Percentiles rank a stretch among this genome's conserved stretches.
These are phyloP conservation scores for Thoracochromis brauschi DNA, from an alignment of 2,113 vertebrate species.

Conservation along the genomic window DNA sequence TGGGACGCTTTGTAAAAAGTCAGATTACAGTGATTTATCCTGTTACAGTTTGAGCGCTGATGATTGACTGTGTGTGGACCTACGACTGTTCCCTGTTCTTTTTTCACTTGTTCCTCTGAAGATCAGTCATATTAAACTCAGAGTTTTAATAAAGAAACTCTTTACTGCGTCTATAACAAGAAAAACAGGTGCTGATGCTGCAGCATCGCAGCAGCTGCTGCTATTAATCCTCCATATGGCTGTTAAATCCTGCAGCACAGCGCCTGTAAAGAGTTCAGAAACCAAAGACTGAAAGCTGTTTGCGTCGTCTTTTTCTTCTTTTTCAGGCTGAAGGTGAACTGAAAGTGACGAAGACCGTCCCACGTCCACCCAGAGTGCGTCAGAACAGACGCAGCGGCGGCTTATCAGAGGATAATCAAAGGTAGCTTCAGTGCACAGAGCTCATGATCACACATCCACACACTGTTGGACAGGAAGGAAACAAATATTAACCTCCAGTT, in stretches of 20 bases:
- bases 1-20: accelerated
- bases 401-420: not conserved
- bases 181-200: not conserved
- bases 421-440: constrained; percentile 24
- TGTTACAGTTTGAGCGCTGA: not conserved
- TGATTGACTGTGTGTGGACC: not conserved
- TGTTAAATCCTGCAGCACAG: not conserved
- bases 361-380: not conserved
- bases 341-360: constrained; percentile 13
- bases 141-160: not conserved
- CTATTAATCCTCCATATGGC: not conserved
- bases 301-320: not conserved
- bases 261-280: not conserved
- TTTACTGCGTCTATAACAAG: constrained; percentile 6
- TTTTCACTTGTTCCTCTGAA: not conserved
- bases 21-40: not conserved
- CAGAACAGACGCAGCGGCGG: not conserved
- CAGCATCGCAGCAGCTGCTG: not conserved
- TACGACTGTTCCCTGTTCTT: not conserved
- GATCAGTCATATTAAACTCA: not conserved
- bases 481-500: not conserved
- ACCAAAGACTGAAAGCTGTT: not conserved
- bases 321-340: constrained; percentile 63
- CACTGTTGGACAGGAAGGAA: not conserved
- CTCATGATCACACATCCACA: not conserved